phyloP scores from a whole-genome alignment of 2,888 invertebrate species.

The Leptinotarsa juncta region DNA sequence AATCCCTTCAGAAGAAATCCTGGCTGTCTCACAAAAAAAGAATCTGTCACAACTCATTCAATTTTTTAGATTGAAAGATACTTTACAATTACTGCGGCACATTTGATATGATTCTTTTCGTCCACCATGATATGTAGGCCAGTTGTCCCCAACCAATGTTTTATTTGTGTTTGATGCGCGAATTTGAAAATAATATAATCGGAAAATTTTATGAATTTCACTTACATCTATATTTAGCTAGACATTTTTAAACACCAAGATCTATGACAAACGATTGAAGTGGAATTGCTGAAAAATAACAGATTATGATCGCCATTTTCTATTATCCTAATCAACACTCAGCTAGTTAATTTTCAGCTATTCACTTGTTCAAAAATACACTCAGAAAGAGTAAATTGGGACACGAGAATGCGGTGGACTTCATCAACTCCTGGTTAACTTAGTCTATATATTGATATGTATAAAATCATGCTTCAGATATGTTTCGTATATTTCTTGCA shows the following conservation, averaged over 20 bases:
- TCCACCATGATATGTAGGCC: constrained; percentile 63
- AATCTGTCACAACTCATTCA: constrained; percentile 31
- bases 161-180: constrained; percentile 49
- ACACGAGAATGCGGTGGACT: constrained; percentile 53
- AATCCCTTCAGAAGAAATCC: constrained; percentile 40
- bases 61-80: constrained; percentile 36
- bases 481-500: constrained; percentile 46
- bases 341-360: constrained; percentile 14
- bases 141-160: constrained; percentile 46
- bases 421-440: constrained; percentile 36
- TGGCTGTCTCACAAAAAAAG: constrained; percentile 55
- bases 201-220: constrained; percentile 30
- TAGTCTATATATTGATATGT: constrained; percentile 56
- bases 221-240: constrained; percentile 37
- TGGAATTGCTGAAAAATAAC: constrained; percentile 8
- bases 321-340: background rate
- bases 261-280: constrained; percentile 42
- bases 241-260: constrained; percentile 53
- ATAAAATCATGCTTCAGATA: constrained; percentile 38
- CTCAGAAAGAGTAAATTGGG: constrained; percentile 48
- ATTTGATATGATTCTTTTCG: constrained; percentile 56
- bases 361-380: constrained; percentile 38
- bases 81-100: constrained; percentile 62
- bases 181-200: constrained; percentile 32
- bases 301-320: constrained; percentile 8